phyloP scores from a whole-genome alignment of 2,888 invertebrate species.

The Osmoderma eremita region DNA sequence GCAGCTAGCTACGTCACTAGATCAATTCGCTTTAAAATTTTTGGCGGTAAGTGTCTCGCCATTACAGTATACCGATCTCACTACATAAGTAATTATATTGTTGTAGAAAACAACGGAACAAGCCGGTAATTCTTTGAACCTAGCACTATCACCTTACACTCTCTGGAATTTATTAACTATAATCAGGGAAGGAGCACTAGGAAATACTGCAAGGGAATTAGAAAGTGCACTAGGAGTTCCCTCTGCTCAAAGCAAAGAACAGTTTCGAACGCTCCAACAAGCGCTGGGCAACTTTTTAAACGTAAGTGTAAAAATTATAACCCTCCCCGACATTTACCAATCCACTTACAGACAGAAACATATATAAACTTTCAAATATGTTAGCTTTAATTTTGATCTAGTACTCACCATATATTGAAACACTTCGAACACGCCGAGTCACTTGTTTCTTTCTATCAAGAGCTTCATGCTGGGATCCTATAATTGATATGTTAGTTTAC shows the following conservation, averaged over 20 bases:
- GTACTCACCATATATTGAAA: no score
- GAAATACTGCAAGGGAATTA: conserved; percentile 67
- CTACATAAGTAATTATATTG: conserved; percentile 29
- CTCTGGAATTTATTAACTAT: conserved; percentile 73
- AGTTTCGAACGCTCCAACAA: conserved; percentile 54
- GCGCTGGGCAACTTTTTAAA: conserved; percentile 51
- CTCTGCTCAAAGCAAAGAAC: conserved; percentile 39
- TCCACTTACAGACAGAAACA: neutral
- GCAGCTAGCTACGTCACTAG: conserved; percentile 52
- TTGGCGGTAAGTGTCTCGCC: conserved; percentile 52
- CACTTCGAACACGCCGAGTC: no score
- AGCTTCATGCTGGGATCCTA: no score
- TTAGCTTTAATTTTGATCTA: no score
- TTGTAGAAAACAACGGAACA: conserved; percentile 53
- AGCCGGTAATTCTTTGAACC: conserved; percentile 59
- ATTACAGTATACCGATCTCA: conserved; percentile 1
- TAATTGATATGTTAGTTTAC: no score
- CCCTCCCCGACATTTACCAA: neutral
- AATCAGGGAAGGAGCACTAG: conserved; percentile 70
- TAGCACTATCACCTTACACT: conserved; percentile 74
- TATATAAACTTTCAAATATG: no score
- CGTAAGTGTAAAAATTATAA: conserved; percentile 46
- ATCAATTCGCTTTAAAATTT: conserved; percentile 55
- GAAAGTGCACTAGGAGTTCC: conserved; percentile 60
- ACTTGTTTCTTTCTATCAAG: no score